phyloP scores from a whole-genome alignment of 2,888 invertebrate genomes.

The Cerceris ruficornis region DNA sequence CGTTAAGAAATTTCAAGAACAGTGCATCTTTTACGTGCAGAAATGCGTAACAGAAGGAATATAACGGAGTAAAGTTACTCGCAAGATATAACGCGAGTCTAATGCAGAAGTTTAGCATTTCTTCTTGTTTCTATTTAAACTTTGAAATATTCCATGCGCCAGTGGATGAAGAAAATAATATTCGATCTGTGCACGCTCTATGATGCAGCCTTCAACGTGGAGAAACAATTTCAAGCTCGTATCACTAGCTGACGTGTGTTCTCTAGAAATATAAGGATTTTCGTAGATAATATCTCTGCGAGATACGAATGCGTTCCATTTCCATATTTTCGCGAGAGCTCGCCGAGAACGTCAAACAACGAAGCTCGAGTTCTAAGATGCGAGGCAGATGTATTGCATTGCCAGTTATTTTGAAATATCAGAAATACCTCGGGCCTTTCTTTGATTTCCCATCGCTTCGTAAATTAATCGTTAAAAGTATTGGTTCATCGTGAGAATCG shows the following conservation, averaged over 20 bases:
- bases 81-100: no score
- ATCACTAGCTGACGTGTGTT: not conserved
- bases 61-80: no score
- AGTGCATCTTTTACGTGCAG: no score
- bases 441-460: no score
- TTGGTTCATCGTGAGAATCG: no score
- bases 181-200: not conserved
- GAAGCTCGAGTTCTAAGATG: not conserved
- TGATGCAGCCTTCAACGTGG: not conserved
- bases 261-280: conserved; percentile 3
- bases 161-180: not conserved
- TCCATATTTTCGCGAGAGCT: not conserved
- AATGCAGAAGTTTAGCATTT: no score
- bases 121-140: not conserved
- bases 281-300: not conserved
- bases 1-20: no score
- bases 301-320: not conserved
- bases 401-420: not conserved
- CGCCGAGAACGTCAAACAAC: not conserved
- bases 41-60: no score
- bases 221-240: not conserved
- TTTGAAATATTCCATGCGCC: not conserved
- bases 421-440: not conserved
- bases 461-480: no score
- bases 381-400: not conserved